Evolutionary conservation across 1,140 invertebrate genomes (phyloP).

Genomic region (Drosophila athabasca): DNA sequence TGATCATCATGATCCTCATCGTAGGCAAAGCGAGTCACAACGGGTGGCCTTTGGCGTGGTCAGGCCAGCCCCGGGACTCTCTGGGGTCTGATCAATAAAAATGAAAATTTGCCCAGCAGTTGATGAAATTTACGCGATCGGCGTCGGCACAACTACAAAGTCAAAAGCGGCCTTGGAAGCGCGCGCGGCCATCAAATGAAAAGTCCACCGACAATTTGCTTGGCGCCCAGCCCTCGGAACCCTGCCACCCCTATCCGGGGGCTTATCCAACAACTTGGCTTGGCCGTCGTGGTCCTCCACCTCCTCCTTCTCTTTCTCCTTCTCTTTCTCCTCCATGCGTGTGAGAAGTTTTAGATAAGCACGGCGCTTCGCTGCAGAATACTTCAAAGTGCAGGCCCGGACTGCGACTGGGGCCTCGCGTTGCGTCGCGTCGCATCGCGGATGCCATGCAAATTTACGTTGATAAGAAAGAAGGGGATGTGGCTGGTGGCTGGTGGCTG

Average conservation of each 20-base stretch:
- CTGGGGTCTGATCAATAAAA: constrained; percentile 50
- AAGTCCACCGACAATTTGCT: constrained; percentile 68
- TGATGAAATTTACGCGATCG: constrained; percentile 82
- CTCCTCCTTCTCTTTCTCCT: neutral
- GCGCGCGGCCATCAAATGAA: constrained; percentile 43
- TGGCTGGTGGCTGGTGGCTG: neutral
- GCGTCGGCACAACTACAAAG: constrained; percentile 73
- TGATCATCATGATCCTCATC: constrained; percentile 6
- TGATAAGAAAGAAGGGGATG: constrained; percentile 47
- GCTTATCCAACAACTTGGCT: too few relatives aligned
- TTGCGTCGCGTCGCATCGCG: neutral
- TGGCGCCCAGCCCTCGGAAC: constrained; percentile 38
- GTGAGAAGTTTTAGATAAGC: constrained; percentile 80
- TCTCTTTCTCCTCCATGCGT: constrained; percentile 51
- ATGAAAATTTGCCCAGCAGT: constrained; percentile 77
- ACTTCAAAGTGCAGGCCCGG: constrained; percentile 61
- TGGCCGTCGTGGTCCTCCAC: neutral
- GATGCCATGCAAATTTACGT: constrained; percentile 64
- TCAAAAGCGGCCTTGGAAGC: constrained; percentile 31
- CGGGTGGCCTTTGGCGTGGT: constrained; percentile 38
- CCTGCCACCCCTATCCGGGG: neutral
- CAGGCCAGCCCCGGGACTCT: constrained; percentile 13
- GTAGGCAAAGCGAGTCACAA: constrained; percentile 28
- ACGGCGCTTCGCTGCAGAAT: constrained; percentile 30
- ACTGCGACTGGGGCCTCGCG: neutral